These are phyloP conservation scores for Lophotis ruficrista DNA, from an alignment of 2,113 vertebrate genomes.

Conservation along the genomic window DNA sequence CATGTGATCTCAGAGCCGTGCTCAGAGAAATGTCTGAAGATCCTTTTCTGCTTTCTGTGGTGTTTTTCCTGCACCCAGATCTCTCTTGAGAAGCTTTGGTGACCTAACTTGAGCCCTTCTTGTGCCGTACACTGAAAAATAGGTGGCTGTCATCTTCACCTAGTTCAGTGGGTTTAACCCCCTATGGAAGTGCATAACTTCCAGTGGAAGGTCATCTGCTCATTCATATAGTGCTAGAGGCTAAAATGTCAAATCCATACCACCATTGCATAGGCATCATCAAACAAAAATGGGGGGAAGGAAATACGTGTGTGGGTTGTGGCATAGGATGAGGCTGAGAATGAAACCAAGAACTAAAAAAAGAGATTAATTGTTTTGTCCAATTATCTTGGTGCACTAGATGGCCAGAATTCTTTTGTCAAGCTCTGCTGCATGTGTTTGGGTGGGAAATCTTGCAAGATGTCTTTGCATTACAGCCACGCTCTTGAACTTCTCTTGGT, in stretches of 20 bases:
- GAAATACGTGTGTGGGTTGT: not conserved
- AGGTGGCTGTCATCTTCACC: not conserved
- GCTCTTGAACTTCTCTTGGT: not conserved
- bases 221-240: not conserved
- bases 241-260: not conserved
- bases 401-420: not conserved
- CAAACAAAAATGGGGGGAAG: not conserved
- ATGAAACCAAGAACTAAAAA: not conserved
- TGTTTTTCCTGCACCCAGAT: not conserved
- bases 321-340: not conserved
- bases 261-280: not conserved
- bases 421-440: not conserved
- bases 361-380: not conserved
- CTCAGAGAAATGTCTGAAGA: not conserved
- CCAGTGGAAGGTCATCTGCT: not conserved
- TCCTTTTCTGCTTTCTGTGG: not conserved
- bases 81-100: not conserved
- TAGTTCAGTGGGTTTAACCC: not conserved
- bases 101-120: not conserved
- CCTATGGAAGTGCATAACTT: not conserved
- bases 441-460: not conserved
- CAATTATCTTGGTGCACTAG: not conserved
- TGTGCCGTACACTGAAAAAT: rapidly evolving
- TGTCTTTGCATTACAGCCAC: not conserved
- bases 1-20: not conserved